phyloP scores from a whole-genome alignment of 2,797 vertebrate genomes.

The Paedocypris micromegethes region DNA sequence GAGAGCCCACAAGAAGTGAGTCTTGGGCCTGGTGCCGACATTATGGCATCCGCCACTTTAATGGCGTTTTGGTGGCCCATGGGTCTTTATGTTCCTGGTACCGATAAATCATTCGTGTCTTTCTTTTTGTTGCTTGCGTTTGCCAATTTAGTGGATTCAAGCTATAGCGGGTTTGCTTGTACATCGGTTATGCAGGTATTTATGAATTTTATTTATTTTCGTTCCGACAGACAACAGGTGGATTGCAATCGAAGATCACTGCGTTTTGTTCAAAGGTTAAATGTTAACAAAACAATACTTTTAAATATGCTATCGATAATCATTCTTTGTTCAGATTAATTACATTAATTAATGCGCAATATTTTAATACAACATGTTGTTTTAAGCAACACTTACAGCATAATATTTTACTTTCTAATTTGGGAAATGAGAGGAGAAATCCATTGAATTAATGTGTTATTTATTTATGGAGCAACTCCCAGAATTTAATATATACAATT shows the following conservation, averaged over 20 bases:
- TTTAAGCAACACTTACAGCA: too few species aligned
- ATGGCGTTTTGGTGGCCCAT: conserved; percentile 51
- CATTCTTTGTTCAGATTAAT: too few species aligned
- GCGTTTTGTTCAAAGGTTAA: too few species aligned
- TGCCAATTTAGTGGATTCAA: conserved; percentile 69
- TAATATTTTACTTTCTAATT: too few species aligned
- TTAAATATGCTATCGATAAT: too few species aligned
- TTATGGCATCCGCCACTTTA: conserved; percentile 32
- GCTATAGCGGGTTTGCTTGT: conserved; percentile 26
- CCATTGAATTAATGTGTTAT: too few species aligned
- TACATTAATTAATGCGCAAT: too few species aligned
- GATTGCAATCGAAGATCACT: neutral
- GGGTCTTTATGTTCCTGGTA: conserved; percentile 53
- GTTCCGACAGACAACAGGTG: neutral
- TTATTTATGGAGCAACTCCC: too few species aligned
- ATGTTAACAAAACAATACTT: too few species aligned
- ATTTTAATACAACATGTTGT: too few species aligned
- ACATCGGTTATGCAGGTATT: conserved; percentile 25
- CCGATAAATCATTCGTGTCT: conserved; percentile 73
- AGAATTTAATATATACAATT: too few species aligned
- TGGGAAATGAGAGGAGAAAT: too few species aligned
- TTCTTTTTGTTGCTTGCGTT: conserved; percentile 71
- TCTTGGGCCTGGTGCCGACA: conserved; percentile 23
- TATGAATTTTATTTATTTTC: neutral
- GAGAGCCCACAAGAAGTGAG: conserved; percentile 26